Conservation (phyloP, 2,888 invertebrate species). For the Cataglyphis livida region DNA sequence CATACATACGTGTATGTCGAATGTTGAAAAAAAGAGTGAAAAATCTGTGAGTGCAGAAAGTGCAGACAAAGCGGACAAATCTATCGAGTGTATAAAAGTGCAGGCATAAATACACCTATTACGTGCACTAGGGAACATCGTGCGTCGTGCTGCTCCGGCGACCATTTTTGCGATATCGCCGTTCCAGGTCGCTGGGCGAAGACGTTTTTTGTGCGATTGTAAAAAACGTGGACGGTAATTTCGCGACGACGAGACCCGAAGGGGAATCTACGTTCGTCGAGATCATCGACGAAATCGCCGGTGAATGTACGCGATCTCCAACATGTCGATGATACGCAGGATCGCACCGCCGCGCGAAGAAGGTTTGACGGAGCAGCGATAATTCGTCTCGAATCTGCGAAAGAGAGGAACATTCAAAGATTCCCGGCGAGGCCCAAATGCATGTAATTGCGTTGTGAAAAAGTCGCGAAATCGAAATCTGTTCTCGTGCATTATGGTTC, state of each 20-base stretch:
- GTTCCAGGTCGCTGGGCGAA: constrained; percentile 27
- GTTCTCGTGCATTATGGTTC: not conserved
- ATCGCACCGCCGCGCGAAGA: not conserved
- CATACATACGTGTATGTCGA: too few species aligned
- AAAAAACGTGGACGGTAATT: not conserved
- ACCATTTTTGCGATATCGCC: constrained; percentile 66
- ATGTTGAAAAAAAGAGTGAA: too few species aligned
- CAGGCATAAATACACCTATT: too few species aligned
- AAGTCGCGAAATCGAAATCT: not conserved
- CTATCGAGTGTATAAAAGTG: not conserved
- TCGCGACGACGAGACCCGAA: not conserved
- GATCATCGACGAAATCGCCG: not conserved
- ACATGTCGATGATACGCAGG: constrained; percentile 17
- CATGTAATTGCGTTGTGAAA: not conserved
- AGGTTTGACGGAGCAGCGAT: not conserved
- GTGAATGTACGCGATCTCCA: not conserved
- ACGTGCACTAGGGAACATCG: not conserved
- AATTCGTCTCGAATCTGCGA: not conserved
- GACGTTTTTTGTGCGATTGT: not conserved
- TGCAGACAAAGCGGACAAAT: not conserved
- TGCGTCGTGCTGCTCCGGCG: constrained; percentile 22
- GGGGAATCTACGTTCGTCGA: not conserved
- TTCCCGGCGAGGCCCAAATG: not conserved
- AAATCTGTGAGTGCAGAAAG: not conserved
- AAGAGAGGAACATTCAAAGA: not conserved